Conservation (phyloP, 2,888 invertebrate genomes). For the Thysanoteuthis rhombus region DNA sequence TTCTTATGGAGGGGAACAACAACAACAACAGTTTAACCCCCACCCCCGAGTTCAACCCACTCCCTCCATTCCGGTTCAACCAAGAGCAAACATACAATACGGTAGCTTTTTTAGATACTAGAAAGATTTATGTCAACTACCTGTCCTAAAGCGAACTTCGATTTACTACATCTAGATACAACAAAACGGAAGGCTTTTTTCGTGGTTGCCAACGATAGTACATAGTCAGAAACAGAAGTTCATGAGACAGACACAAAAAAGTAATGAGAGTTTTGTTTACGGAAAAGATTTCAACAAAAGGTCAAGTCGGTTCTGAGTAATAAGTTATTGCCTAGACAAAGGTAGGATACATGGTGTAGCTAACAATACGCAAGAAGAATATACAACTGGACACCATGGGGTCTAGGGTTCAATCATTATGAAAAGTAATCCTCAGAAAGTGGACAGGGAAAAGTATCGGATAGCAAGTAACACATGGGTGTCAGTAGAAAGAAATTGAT, state of each 20-base stretch:
- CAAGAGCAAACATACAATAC: not conserved
- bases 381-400: too few species aligned
- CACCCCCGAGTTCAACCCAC: not conserved
- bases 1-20: not conserved
- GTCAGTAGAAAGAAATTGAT: too few species aligned
- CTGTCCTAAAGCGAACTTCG: not conserved
- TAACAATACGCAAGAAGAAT: too few species aligned
- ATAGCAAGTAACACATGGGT: too few species aligned
- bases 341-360: too few species aligned
- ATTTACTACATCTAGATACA: not conserved
- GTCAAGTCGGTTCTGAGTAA: not conserved
- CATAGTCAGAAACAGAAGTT: too few species aligned
- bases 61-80: not conserved
- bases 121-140: not conserved
- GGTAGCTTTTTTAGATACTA: not conserved
- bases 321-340: not conserved
- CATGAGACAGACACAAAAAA: not conserved
- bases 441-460: too few species aligned
- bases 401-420: too few species aligned
- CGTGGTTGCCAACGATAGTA: too few species aligned
- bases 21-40: not conserved
- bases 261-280: not conserved
- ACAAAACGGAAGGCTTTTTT: not conserved
- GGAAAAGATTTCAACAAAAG: not conserved
- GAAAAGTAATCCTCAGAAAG: too few species aligned